Evolutionary conservation across 35 echinoderm and acorn worm genomes (phyloP), one percentile per base, ranked within the genome.

Genomic region (Chiridota heheva): DNA sequence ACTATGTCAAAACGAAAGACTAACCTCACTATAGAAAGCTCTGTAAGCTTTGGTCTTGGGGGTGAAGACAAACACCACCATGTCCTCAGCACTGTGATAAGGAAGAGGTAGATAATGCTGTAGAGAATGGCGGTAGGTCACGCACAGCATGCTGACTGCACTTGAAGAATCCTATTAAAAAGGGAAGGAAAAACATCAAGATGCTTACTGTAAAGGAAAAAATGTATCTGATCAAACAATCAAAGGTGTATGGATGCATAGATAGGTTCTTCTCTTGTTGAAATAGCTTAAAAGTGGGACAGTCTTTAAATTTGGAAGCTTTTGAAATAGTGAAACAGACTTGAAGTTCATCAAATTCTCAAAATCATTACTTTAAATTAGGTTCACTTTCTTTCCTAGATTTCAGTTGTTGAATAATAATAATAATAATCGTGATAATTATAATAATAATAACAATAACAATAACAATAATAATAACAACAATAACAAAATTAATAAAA

Each of bases 41-140:
- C 80, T 67, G 61, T 84, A 74, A 5, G 71, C 84, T 66, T 72
- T 83, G 5, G 93, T 97, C 66, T 82, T 97, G 12, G 93, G 93
- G 13, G 89, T 44, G 63, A 97, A 69, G n/a, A 85, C 39, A 73
- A 97, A 88, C 72, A 97, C 80, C 27, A 91, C 60, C 0, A 67
- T 74, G 63, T 97, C 88, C 5, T 77, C 93, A 25, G 44, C n/a
- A 32, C 72, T 83, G 67, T 97, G 93, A 51, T 87, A 91, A 24
- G 83, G 78, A 22, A 91, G 55, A 28, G 93, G 93, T 10, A 91
- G 93, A 40, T 87, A 97, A 30, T 87, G 81, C 40, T 86, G 77
- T 17, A 97, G 59, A 43, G 93, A 97, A 81, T 86, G 88, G 73
- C 88, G 70, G 74, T 97, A 97, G 30, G 84, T 88, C 10, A 97